Conservation (phyloP, 2,797 vertebrate species). For the Propithecus deckenii region DNA sequence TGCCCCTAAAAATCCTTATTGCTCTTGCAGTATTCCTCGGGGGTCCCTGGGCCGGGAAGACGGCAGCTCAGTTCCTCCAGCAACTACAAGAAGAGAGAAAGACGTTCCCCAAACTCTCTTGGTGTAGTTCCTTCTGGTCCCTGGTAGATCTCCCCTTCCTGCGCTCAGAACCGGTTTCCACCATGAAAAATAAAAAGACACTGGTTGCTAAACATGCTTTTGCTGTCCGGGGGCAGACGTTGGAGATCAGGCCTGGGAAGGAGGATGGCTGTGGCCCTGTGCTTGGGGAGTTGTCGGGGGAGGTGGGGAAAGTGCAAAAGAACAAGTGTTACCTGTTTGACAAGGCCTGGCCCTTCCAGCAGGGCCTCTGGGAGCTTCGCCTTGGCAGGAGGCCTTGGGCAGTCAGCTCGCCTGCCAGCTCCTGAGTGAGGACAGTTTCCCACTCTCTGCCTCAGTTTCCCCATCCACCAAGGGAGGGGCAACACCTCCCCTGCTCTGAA, state of each 20-base stretch:
- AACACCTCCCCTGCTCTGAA: neutral
- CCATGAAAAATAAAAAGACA: constrained; percentile 14
- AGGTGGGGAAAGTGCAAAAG: neutral
- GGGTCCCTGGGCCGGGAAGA: constrained; percentile 77
- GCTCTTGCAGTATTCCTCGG: constrained; percentile 92
- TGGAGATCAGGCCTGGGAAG: neutral
- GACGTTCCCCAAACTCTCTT: neutral
- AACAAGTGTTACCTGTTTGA: constrained; percentile 70
- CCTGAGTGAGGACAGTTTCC: neutral
- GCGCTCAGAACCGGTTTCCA: constrained; percentile 31
- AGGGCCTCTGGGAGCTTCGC: constrained; percentile 2
- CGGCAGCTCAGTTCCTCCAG: constrained; percentile 52
- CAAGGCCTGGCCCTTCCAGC: constrained; percentile 9
- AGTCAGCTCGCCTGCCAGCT: neutral
- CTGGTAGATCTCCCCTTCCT: neutral
- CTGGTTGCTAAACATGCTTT: neutral
- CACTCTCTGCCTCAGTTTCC: constrained; percentile 57
- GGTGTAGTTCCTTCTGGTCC: constrained; percentile 8
- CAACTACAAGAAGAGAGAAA: constrained; percentile 25
- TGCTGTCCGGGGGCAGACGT: neutral
- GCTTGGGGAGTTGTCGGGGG: neutral
- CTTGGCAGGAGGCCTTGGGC: constrained; percentile 32
- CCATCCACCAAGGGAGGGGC: neutral
- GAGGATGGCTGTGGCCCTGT: neutral
- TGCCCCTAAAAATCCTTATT: constrained; percentile 98